Evolutionary conservation across 2,113 vertebrate genomes (phyloP).

Genomic region (Nipponia nippon): DNA sequence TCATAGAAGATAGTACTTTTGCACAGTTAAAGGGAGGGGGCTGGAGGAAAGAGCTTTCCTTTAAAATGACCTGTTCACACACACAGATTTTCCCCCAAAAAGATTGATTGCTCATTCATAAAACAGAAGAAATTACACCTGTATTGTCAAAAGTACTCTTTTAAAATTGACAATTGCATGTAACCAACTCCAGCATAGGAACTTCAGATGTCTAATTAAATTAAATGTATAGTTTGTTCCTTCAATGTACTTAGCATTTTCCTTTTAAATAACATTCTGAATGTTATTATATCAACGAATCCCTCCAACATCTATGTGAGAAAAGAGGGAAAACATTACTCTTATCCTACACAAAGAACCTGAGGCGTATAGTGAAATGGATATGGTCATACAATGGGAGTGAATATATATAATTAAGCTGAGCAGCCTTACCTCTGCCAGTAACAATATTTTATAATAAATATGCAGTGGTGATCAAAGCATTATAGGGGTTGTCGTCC

Average conservation of each 20-base stretch:
- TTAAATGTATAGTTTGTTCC: not conserved
- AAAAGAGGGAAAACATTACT: not conserved
- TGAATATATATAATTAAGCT: not conserved
- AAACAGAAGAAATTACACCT: not conserved
- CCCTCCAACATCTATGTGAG: not conserved
- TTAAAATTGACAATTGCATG: not conserved
- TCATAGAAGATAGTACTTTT: not conserved
- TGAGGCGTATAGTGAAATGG: not conserved
- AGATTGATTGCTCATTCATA: not conserved
- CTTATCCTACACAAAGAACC: not conserved
- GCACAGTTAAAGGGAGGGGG: not conserved
- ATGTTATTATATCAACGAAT: not conserved
- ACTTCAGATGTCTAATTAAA: not conserved
- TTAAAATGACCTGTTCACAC: not conserved
- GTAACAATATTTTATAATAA: not conserved
- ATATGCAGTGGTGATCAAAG: not conserved
- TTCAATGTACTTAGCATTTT: not conserved
- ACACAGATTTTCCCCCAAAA: not conserved
- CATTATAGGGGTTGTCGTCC: not conserved
- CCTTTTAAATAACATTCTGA: not conserved
- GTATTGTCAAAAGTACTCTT: not conserved
- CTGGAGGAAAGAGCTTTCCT: not conserved
- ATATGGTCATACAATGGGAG: not conserved
- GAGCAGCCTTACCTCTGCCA: not conserved
- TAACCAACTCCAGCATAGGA: not conserved